These are phyloP conservation scores for Hippocampus abdominalis DNA, from an alignment of 2,113 vertebrate genomes.

Conservation along the genomic window DNA sequence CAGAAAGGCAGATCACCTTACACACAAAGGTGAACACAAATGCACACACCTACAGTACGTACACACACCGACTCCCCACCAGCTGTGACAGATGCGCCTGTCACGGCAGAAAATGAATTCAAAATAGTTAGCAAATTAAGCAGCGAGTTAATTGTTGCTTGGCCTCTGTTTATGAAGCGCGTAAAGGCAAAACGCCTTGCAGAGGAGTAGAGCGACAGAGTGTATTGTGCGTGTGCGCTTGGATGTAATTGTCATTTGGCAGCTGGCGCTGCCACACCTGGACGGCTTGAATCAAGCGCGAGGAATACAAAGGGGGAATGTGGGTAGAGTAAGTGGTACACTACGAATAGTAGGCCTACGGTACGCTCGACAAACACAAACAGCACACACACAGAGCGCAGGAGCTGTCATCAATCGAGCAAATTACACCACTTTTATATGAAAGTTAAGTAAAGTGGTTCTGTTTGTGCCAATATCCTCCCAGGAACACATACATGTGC, in stretches of 20 bases:
- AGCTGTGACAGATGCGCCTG: slow-evolving; percentile 76
- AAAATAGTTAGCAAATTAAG: slow-evolving; percentile 81
- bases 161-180: slow-evolving; percentile 75
- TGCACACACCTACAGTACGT: slow-evolving; percentile 4
- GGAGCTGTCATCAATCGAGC: slow-evolving; percentile 46
- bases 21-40: slow-evolving; percentile 10
- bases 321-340: slow-evolving; percentile 17
- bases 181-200: slow-evolving; percentile 71
- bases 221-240: slow-evolving; percentile 25
- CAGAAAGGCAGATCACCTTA: slow-evolving; percentile 9
- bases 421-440: slow-evolving; percentile 29
- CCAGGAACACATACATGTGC: slow-evolving; percentile 20
- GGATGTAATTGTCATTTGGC: slow-evolving; percentile 51
- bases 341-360: slow-evolving; percentile 9
- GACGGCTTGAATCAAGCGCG: slow-evolving; percentile 54
- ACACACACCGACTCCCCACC: slow-evolving; percentile 36
- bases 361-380: slow-evolving; percentile 12
- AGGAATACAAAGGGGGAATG: not conserved
- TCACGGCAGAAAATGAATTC: slow-evolving; percentile 78
- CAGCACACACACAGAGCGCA: slow-evolving; percentile 7
- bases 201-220: slow-evolving; percentile 33
- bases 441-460: slow-evolving; percentile 37
- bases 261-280: slow-evolving; percentile 77
- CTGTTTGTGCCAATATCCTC: slow-evolving; percentile 40
- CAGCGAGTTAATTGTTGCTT: slow-evolving; percentile 79